A percentile compares a stretch with the other conserved stretches of the same genome.
phyloP scores from a whole-genome alignment of 2,113 vertebrate genomes.

The Ctenomys sociabilis region DNA sequence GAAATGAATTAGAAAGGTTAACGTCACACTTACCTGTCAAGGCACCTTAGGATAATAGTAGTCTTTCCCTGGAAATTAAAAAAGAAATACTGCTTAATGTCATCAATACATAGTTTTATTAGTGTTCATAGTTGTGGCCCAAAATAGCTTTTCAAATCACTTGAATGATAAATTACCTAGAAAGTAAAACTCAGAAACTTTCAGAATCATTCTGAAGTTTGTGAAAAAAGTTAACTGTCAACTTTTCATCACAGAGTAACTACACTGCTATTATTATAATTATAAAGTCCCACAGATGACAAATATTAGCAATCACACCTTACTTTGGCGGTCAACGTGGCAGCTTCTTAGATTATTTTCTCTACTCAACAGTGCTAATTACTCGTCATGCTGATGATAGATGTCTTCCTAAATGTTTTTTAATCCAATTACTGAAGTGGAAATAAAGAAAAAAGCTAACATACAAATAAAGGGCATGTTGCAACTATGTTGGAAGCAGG shows the following conservation, averaged over 20 bases:
- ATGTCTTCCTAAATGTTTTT: conserved; percentile 71
- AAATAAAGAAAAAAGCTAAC: conserved; percentile 76
- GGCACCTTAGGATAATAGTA: conserved; percentile 93
- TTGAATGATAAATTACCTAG: conserved; percentile 71
- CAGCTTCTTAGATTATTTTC: conserved; percentile 75
- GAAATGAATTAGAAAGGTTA: conserved; percentile 51
- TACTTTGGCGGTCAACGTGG: conserved; percentile 71
- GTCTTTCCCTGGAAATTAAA: conserved; percentile 92
- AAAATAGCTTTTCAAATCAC: conserved; percentile 75
- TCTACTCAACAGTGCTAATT: conserved; percentile 71
- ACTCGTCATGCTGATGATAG: conserved; percentile 57
- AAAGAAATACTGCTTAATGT: conserved; percentile 74
- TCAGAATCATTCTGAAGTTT: conserved; percentile 69
- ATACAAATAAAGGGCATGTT: conserved; percentile 73
- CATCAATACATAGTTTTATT: conserved; percentile 71
- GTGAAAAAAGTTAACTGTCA: conserved; percentile 79
- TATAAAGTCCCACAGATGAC: conserved; percentile 67
- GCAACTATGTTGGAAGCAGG: not conserved
- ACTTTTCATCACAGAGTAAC: conserved; percentile 77
- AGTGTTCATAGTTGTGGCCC: conserved; percentile 63
- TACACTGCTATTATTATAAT: conserved; percentile 76
- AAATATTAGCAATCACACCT: conserved; percentile 73
- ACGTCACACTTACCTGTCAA: conserved; percentile 92
- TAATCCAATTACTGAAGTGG: conserved; percentile 70
- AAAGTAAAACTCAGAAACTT: conserved; percentile 78